Evolutionary conservation across 2,888 invertebrate genomes (phyloP).

Genomic region (Thelaira solivaga): DNA sequence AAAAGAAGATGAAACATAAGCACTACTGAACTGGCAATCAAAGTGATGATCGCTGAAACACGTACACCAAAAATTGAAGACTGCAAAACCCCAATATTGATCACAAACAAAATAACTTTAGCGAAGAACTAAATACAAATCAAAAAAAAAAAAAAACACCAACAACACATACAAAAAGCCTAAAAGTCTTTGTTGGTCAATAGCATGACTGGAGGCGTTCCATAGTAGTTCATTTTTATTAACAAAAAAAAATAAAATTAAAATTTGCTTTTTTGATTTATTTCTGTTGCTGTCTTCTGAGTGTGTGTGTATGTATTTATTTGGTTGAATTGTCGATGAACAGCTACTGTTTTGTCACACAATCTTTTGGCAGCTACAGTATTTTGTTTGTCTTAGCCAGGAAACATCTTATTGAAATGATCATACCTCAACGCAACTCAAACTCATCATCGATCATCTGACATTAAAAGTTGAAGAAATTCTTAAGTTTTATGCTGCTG

Average conservation of each 20-base stretch:
- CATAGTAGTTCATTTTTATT: slow-evolving; percentile 59
- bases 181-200: slow-evolving; percentile 55
- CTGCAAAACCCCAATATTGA: slow-evolving; percentile 31
- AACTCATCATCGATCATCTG: slow-evolving; percentile 56
- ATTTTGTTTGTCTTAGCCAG: slow-evolving; percentile 33
- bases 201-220: slow-evolving; percentile 66
- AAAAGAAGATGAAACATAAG: slow-evolving; percentile 19
- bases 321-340: slow-evolving; percentile 31
- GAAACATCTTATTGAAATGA: slow-evolving; percentile 53
- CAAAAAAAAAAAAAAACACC: background rate
- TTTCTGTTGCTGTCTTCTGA: slow-evolving; percentile 27
- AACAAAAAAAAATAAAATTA: too few relatives aligned
- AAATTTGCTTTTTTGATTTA: slow-evolving; percentile 46
- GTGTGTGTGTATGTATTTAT: background rate
- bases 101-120: slow-evolving; percentile 34
- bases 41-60: slow-evolving; percentile 65
- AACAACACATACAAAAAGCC: background rate
- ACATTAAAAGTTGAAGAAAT: slow-evolving; percentile 30
- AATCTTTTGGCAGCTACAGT: slow-evolving; percentile 25
- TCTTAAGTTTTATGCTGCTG: background rate
- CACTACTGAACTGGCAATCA: slow-evolving; percentile 60
- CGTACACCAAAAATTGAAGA: slow-evolving; percentile 57
- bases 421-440: slow-evolving; percentile 39
- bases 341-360: slow-evolving; percentile 61
- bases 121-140: slow-evolving; percentile 9